Evolutionary conservation across 2,797 vertebrate genomes (phyloP), one percentile per base, ranked within the genome.

Genomic region (Argentina silus): DNA sequence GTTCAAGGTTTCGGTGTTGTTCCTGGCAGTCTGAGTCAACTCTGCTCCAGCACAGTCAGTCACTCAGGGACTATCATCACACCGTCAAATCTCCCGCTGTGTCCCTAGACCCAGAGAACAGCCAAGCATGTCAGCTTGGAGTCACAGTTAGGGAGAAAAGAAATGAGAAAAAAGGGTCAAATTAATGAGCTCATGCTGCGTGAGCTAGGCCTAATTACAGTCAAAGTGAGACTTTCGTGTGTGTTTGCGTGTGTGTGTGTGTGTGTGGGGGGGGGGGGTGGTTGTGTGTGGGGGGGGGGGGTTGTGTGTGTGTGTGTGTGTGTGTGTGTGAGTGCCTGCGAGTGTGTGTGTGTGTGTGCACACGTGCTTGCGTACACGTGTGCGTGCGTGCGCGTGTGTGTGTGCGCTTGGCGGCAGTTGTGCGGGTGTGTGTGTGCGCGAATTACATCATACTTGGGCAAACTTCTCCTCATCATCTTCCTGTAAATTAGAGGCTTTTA

Each of bases 401-500:
- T 36, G 27, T 36, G 27, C 4, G 27, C 4, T 1, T 36, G 27
- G 2, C 27, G 1, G 27, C 4, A 4, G 1, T 1, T 36, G 27
- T 36, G 27, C 4, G 27, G 1, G 27, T 36, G 27, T 36, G 27
- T 36, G 27, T 36, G 27, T 36, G 27, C 4, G 27, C 4, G 27
- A 36, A 36, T 36, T 36, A 36, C 27, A 36, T 65, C 69, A 67
- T 78, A 76, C 73, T 56, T 81, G 74, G 70, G 56, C 27, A 70
- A 82, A 80, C 56, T 55, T 80, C 27, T 69, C 71, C 59, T 68
- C 73, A 12, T 15, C 50, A 9, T 7, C 67, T 14, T 3, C 57
- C 56, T 76, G 62, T 81, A 76, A 81, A 83, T 80, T 77, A 48
- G 51, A 72, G 21, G 57, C 66, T 42, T 61, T 14, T 48, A 12